Percentiles rank a stretch among this genome's conserved stretches.
phyloP scores from a whole-genome alignment of 2,888 invertebrate genomes.

The Eupithecia exiguata region DNA sequence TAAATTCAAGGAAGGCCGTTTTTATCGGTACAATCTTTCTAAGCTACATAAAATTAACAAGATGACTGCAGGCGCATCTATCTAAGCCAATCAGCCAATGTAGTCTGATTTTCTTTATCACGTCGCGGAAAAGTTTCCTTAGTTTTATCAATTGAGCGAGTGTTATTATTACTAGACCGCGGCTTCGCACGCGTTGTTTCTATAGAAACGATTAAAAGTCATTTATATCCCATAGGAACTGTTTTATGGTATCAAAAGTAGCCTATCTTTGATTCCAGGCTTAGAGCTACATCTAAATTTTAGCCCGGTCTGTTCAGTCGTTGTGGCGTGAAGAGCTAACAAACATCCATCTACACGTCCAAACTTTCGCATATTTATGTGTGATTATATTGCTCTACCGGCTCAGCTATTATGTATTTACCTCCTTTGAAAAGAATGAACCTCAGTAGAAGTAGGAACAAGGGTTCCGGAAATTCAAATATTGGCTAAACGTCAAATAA shows the following conservation, averaged over 20 bases:
- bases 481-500: not conserved
- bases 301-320: too few relatives aligned
- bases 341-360: too few relatives aligned
- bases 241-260: too few relatives aligned
- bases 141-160: not conserved
- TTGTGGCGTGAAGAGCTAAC: too few relatives aligned
- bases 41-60: not conserved
- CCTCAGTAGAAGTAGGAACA: not conserved
- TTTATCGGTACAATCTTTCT: not conserved
- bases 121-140: not conserved
- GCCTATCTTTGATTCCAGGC: too few relatives aligned
- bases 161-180: not conserved
- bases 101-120: not conserved
- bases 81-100: not conserved
- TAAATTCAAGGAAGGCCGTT: not conserved
- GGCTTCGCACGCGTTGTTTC: too few relatives aligned
- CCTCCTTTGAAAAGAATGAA: not conserved
- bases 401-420: not conserved
- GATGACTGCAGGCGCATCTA: not conserved
- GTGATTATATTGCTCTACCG: not conserved
- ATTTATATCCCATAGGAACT: too few relatives aligned
- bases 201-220: too few relatives aligned
- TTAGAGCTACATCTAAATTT: too few relatives aligned
- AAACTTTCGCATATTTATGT: too few relatives aligned
- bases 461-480: not conserved